Evolutionary conservation across 2,113 vertebrate genomes (phyloP).

Genomic region (Hucho hucho): DNA sequence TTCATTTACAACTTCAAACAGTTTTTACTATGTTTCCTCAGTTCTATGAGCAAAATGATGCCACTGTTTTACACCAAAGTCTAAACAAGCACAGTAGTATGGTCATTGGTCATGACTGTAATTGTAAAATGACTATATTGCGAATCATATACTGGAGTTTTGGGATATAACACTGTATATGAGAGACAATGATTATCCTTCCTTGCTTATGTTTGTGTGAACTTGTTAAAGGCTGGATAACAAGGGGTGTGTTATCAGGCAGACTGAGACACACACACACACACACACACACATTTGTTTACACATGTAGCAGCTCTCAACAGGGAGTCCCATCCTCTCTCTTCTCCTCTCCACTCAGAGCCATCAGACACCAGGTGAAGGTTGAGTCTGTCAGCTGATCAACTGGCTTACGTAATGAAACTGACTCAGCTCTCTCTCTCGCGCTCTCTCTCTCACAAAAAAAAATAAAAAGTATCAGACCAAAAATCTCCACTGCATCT

Average conservation of each 20-base stretch:
- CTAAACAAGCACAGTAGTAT: too few species aligned
- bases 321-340: conserved; percentile 15
- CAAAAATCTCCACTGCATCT: not conserved
- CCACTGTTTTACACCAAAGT: too few species aligned
- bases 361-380: conserved; percentile 3
- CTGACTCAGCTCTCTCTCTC: not conserved
- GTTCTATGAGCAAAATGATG: too few species aligned
- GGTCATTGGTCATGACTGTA: not conserved
- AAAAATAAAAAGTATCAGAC: too few species aligned
- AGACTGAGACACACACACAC: conserved; percentile 14
- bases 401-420: conserved; percentile 6
- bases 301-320: not conserved
- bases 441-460: not conserved
- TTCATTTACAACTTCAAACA: too few species aligned
- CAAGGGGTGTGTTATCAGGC: not conserved
- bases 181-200: conserved; percentile 11
- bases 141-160: conserved; percentile 23
- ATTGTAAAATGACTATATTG: conserved; percentile 1
- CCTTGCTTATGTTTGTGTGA: conserved; percentile 35
- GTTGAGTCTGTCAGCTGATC: conserved; percentile 33
- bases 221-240: conserved; percentile 33
- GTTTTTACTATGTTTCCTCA: too few species aligned
- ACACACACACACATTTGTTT: not conserved
- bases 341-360: conserved; percentile 8
- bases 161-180: not conserved